phyloP scores from a whole-genome alignment of 1,140 invertebrate species.

The Halictus rubicundus region DNA sequence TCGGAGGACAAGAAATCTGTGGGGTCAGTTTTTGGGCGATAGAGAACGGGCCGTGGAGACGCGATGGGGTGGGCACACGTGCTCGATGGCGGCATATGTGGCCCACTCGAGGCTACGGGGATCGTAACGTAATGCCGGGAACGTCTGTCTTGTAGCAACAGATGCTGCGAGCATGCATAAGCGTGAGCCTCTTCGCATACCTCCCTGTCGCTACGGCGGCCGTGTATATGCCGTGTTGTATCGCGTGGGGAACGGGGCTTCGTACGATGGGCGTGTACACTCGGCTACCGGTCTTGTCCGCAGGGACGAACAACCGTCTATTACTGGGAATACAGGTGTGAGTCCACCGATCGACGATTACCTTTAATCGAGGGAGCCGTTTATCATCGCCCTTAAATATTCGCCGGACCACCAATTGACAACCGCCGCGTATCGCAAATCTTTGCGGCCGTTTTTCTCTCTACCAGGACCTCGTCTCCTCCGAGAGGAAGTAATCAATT shows the following conservation, averaged over 20 bases:
- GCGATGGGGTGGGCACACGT: not conserved
- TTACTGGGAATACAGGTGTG: constrained; percentile 59
- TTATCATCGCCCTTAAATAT: constrained; percentile 30
- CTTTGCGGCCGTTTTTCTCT: too few species aligned
- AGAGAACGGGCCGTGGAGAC: not conserved
- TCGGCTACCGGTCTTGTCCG: constrained; percentile 62
- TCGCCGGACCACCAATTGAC: constrained; percentile 14
- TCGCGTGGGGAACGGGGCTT: constrained; percentile 22
- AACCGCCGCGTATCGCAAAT: not conserved
- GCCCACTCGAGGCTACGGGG: constrained; percentile 48
- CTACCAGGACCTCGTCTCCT: too few species aligned
- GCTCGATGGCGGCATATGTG: constrained; percentile 47
- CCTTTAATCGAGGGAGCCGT: constrained; percentile 24
- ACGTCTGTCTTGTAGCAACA: constrained; percentile 72
- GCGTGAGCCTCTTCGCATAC: constrained; percentile 50
- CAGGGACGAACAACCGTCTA: constrained; percentile 58
- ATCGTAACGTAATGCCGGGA: constrained; percentile 66
- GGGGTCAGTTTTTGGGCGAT: not conserved
- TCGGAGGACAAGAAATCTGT: too few species aligned
- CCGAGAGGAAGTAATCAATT: too few species aligned
- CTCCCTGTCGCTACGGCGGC: constrained; percentile 34
- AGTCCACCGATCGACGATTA: constrained; percentile 31
- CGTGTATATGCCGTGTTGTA: constrained; percentile 35
- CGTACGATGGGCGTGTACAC: constrained; percentile 55
- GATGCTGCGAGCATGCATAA: constrained; percentile 72